Evolutionary conservation across 2,888 invertebrate genomes (phyloP), one percentile per base, ranked within the genome.

Genomic region (Ferdinandea cuprea): DNA sequence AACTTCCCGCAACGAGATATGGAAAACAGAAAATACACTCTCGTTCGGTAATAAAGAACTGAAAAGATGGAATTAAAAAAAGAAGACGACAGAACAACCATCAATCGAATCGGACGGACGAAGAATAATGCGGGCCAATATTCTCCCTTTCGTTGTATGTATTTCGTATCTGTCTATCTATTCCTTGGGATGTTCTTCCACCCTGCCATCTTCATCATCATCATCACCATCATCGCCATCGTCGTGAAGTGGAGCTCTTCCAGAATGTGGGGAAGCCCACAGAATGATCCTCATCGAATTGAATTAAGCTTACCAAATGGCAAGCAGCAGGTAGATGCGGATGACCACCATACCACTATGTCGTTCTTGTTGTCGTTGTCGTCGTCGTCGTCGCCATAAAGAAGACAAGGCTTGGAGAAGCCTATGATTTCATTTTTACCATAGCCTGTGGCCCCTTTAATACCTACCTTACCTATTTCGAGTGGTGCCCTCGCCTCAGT

Each of bases 41-140:
- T 46, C 9, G 35, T 44, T 32, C 46, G 15, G 52, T 35, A 44
- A 63, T 71, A 59, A 52, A 71, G 46, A 83, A 25, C 35, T 61
- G 42, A 35, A 72, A 46, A 66, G 59, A 66, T 71, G 40, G 30
- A 71, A 65, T 58, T 48, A 21, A 40, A 59, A 17, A 21, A 52
- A 21, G 42, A 30, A 71, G 25, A 25, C 2, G 25, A 63, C 17
- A 37, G 35, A 56, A 46, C 83, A 73, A 73, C 72, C 68, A 83
- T 83, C 83, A 78, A 78, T 83, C 83, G 19, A 58, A 66, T 46
- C 32, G 52, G 52, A 71, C 77, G 56, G 69, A 83, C 77, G 83
- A 66, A 46, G 83, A 83, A 83, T 83, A 78, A 83, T 83, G 83
- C 83, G 83, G 83, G 83, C 83, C 78, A 78, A 68, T 72, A 71